Base-by-base conservation (phyloP, 2,797 vertebrate species). In the Threskiornis aethiopicus region DNA sequence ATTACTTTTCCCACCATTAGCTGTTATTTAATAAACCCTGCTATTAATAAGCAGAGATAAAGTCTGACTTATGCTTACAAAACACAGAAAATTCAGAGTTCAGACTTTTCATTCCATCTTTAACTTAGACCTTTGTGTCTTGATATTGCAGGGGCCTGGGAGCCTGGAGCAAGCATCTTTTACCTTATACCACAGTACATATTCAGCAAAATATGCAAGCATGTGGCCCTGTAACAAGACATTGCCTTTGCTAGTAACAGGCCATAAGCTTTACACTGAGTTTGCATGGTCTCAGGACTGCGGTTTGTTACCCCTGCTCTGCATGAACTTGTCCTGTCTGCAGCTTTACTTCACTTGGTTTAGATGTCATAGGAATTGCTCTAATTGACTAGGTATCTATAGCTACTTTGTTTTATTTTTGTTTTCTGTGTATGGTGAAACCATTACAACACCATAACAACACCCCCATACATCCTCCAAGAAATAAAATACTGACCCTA, bases 31-130 rank as follows among this genome's bases (percentile, higher is more conserved):
- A 91, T 87, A 94, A 91, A 65, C 35, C 35, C 31, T 71, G 26
- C 13, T 80, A 67, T 89, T 26, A 89, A 81, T 93, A 92, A 72
- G n/a, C 29, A 83, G 28, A 95, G 57, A 70, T 73, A 96, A 91
- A 2, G 33, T 62, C 67, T 92, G 67, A 90, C 33, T 96, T 95
- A 93, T 90, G 52, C 24, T 83, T 51, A 91, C 10, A 86, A 93
- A 89, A 87, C n/a, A 41, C 72, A 82, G 42, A 82, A 91, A 91
- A 90, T 83, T 82, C 39, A 58, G 47, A 90, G 21, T 73, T 92
- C 77, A 87, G 46, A 66, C 11, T 16, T 83, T 52, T 77, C 37
- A 77, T 57, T 83, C 29, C 9, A 8, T 73, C 64, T 47, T 84
- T 85, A 55, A 77, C 33, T 93, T 29, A 47, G 10, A 47, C 10